Percentiles rank a stretch among this genome's conserved stretches.
Conservation (phyloP, 2,797 vertebrate genomes). For the Bryconaethiops microstoma region DNA sequence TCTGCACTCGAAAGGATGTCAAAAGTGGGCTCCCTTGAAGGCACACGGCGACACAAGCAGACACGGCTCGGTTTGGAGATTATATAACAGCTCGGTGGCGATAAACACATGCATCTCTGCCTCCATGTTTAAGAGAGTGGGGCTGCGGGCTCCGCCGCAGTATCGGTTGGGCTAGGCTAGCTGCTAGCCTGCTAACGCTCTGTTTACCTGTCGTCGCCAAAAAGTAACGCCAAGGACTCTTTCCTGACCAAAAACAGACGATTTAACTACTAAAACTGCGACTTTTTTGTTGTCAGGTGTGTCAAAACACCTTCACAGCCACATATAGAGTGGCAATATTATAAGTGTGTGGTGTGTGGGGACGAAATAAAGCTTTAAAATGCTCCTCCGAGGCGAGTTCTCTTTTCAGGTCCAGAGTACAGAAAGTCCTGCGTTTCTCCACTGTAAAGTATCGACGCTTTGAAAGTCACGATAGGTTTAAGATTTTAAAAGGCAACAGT, state of each 20-base stretch:
- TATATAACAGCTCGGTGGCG: conserved; percentile 72
- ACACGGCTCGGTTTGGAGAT: conserved; percentile 62
- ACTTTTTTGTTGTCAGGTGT: neutral
- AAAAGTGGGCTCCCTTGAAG: conserved; percentile 50
- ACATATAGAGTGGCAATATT: too few species aligned
- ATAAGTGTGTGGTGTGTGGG: neutral
- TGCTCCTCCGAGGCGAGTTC: neutral
- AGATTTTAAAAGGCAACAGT: neutral
- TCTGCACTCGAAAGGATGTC: conserved; percentile 49
- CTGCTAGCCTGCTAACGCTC: conserved; percentile 5
- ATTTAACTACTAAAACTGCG: neutral
- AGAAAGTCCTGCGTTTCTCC: conserved; percentile 29
- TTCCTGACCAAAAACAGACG: neutral
- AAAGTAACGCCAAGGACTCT: conserved; percentile 1
- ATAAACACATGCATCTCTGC: conserved; percentile 66
- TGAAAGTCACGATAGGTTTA: neutral
- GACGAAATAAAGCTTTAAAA: neutral
- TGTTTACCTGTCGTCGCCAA: neutral
- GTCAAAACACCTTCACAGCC: neutral
- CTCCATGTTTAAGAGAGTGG: conserved; percentile 68
- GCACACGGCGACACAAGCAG: conserved; percentile 50
- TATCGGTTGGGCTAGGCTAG: conserved; percentile 9
- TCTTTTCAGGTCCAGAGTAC: conserved; percentile 26
- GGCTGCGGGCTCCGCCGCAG: conserved; percentile 28
- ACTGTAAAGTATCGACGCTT: neutral